Evolutionary conservation across 2,797 vertebrate species (phyloP).

Genomic region (Moxostoma hubbsi): DNA sequence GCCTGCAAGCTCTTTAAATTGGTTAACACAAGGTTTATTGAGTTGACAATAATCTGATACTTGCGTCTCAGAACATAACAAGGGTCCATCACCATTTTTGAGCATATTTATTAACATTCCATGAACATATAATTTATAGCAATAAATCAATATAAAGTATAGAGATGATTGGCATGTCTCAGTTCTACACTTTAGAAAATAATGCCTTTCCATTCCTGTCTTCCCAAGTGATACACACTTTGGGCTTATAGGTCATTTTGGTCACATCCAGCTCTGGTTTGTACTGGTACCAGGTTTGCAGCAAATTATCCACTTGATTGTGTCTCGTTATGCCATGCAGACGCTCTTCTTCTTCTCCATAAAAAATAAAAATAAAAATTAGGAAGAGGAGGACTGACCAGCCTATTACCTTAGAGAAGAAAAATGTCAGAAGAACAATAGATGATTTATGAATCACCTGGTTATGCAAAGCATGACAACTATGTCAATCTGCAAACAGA

Average conservation of each 20-base stretch:
- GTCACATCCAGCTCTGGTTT: constrained; percentile 88
- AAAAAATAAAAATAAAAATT: too few species aligned
- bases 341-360: constrained; percentile 71
- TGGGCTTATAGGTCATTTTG: constrained; percentile 70
- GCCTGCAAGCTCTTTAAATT: constrained; percentile 18
- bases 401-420: constrained; percentile 83
- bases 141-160: background rate
- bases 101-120: constrained; percentile 1
- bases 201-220: constrained; percentile 65
- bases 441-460: constrained; percentile 28
- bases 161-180: background rate
- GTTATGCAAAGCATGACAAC: constrained; percentile 18
- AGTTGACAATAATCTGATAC: constrained; percentile 19
- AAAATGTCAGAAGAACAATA: constrained; percentile 17
- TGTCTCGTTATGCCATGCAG: constrained; percentile 81
- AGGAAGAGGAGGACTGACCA: constrained; percentile 90
- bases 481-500: background rate
- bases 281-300: constrained; percentile 84
- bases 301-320: constrained; percentile 83
- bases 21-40: constrained; percentile 15
- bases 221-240: constrained; percentile 72
- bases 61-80: constrained; percentile 5
- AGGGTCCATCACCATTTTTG: background rate
- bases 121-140: too few species aligned
- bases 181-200: constrained; percentile 74